Evolutionary conservation across 2,888 invertebrate species (phyloP), one percentile per base, ranked within the genome.

Genomic region (Unio pictorum): DNA sequence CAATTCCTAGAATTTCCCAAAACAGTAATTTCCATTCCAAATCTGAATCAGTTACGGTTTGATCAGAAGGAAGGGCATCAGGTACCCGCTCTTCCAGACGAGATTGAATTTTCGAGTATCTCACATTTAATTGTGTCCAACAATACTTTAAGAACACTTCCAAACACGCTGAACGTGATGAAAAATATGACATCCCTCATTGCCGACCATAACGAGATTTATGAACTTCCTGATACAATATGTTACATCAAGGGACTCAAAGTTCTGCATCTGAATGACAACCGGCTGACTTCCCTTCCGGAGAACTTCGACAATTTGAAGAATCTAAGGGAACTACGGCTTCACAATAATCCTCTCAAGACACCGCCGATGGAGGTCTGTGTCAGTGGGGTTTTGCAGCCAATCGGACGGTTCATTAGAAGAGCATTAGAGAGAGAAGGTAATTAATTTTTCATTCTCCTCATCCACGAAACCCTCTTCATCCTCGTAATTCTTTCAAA

Each of bases 331-430:
- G 87, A 87, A 63, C 79, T 88, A 11, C 79, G 84, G 45, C 84
- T 89, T 56, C 82, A 88, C 67, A 81, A 85, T 71, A 89, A 89
- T 76, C 87, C 88, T 11, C 68, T 88, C 61, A 81, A 82, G 69
- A 84, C 80, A 5, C 89, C 89, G 17, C 89, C 89, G 4, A 83
- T 84, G 78, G 88, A 88, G 68, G 87, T 89, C 8, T 87, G 86
- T 72, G 83, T 86, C 18, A 86, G 88, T 63, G 89, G 89, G 1
- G 84, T 87, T 3, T 71, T 88, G 55, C 86, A 87, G 66, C 88
- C 89, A 6, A 88, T 89, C 61, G 87, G 87, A n/a, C 67, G 84
- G 7, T 89, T 89, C 71, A 81, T 88, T 15, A 74, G 84, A 64
- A 80, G 84, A 62, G 83, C 83, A 45, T 66, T 85, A 34, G 84